Evolutionary conservation across 1,140 invertebrate genomes (phyloP), one percentile per base, ranked within the genome.

Genomic region (Myzus persicae): DNA sequence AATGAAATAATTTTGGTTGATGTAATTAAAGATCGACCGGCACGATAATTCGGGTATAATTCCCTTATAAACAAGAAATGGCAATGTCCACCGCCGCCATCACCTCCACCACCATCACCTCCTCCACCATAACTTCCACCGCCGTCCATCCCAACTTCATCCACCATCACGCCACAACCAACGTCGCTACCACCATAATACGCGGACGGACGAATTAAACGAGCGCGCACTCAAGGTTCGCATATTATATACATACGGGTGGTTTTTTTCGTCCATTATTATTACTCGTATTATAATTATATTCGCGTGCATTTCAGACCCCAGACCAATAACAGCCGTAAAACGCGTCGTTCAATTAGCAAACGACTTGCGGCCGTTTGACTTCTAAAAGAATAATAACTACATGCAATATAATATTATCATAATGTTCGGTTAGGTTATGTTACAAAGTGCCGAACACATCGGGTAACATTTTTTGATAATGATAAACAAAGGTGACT

Each of bases 11-110:
- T 20, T 51, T 38, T 48, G 8, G 31, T 89, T 8, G 87, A 89
- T 89, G 46, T 89, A 89, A 89, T 89, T 88, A 48, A 88, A 88
- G 85, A 88, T 88, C 42, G 31, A 36, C 46, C 46, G 11, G 8
- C n/a, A 89, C 46, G 87, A 89, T 51, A 89, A 88, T 48, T 46
- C 46, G 11, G 42, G 44, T 46, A 46, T n/a, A 44, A 51, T 51
- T 89, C n/a, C n/a, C n/a, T 20, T n/a, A 36, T 22, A 89, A 48
- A 51, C 46, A 36, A 89, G 87, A 89, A 89, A 89, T 36, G 20
- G 20, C 42, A n/a, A 44, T 85, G 84, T 85, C 38, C 84, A 31
- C 14, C 26, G 18, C 38, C 38, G 11, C 18, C 20, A 26, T 20
- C 82, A 84, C 38, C 4, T 3, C n/a, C 24, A 42, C n/a, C 36